These are phyloP conservation scores for Cephus pygmeus DNA, from an alignment of 2,888 invertebrate genomes.

Conservation along the genomic window DNA sequence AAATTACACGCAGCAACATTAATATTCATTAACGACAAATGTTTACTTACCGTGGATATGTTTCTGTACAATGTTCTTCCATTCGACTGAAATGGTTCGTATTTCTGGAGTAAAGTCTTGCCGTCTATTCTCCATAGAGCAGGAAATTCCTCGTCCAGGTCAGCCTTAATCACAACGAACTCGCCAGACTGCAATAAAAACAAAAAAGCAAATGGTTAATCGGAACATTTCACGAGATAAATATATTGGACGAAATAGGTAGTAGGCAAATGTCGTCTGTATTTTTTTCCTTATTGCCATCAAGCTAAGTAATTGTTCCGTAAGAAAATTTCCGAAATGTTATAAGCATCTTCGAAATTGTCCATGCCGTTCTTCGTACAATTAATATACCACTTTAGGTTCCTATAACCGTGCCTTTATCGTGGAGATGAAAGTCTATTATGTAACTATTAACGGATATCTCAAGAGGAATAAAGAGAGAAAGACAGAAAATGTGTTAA, in stretches of 20 bases:
- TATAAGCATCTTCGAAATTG: conserved; percentile 42
- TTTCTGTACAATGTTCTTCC: conserved; percentile 86
- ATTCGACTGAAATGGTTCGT: conserved; percentile 84
- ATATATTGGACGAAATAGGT: too few species aligned
- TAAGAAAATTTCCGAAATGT: neutral
- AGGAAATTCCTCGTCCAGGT: conserved; percentile 84
- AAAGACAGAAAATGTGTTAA: neutral
- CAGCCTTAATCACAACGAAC: conserved; percentile 87
- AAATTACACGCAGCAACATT: conserved; percentile 5
- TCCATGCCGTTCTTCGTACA: conserved; percentile 50
- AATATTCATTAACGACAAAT: conserved; percentile 8
- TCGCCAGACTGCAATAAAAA: conserved; percentile 79
- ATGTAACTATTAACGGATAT: neutral
- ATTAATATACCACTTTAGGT: conserved; percentile 21
- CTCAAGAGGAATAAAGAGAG: neutral
- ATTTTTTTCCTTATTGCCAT: neutral
- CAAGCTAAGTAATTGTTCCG: neutral
- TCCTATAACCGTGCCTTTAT: neutral
- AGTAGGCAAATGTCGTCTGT: neutral
- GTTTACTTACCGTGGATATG: conserved; percentile 81
- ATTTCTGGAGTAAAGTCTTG: conserved; percentile 83
- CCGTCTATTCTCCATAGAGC: conserved; percentile 93
- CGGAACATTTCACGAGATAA: neutral
- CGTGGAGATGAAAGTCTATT: too few species aligned
- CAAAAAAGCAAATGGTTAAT: neutral